Evolutionary conservation across 1,140 invertebrate species (phyloP).

Genomic region (Ptiloglossa arizonensis): DNA sequence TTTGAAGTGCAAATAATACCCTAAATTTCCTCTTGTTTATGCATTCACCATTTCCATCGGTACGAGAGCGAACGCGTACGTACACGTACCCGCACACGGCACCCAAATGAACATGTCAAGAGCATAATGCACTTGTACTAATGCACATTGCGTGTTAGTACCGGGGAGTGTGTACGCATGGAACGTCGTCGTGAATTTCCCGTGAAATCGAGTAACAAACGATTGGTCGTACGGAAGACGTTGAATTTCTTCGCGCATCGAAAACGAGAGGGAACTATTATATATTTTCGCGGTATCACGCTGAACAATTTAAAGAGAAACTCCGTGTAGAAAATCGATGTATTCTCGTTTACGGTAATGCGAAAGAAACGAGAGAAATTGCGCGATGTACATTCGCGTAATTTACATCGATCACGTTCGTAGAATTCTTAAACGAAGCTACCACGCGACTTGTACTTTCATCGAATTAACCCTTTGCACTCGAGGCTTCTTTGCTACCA

Average conservation of each 20-base stretch:
- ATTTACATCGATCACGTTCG: too few relatives aligned
- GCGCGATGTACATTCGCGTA: too few relatives aligned
- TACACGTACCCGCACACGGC: constrained; percentile 47
- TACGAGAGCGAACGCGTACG: constrained; percentile 32
- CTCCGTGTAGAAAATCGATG: too few relatives aligned
- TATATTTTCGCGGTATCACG: too few relatives aligned
- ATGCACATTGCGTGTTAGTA: constrained; percentile 51
- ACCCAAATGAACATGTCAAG: constrained; percentile 65
- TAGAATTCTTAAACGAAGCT: too few relatives aligned
- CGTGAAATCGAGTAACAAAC: constrained; percentile 2
- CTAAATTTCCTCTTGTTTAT: constrained; percentile 60
- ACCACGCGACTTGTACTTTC: too few relatives aligned
- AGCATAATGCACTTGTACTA: constrained; percentile 61
- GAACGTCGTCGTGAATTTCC: constrained; percentile 25
- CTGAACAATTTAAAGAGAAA: too few relatives aligned
- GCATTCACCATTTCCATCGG: constrained; percentile 39
- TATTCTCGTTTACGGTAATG: too few relatives aligned
- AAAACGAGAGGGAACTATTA: too few relatives aligned
- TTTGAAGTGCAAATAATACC: constrained; percentile 50
- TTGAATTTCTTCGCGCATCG: background rate
- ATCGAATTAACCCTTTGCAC: too few relatives aligned
- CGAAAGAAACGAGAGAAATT: too few relatives aligned
- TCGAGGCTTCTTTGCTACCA: too few relatives aligned
- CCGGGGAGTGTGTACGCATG: constrained; percentile 12
- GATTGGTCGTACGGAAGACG: background rate